Base-by-base conservation (phyloP, 1,140 invertebrate genomes). In the Sitophilus oryzae region DNA sequence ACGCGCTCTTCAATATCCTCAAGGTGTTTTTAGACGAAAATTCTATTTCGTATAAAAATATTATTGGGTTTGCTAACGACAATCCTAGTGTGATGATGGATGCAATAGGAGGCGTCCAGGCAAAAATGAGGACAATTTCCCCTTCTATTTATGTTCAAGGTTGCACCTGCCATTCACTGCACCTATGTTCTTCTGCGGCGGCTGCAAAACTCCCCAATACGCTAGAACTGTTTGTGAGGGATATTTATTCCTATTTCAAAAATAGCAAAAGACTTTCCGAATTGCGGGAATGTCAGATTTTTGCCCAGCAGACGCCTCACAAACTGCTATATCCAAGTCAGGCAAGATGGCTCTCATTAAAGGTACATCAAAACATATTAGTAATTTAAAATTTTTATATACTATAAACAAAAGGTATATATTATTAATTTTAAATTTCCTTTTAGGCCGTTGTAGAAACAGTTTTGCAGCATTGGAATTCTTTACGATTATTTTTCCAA, bases 321-420 rank as follows among this genome's bases (percentile, higher is more conserved):
- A 49, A 38, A 20, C 9, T 49, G 20, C 46, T 49, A 15, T 34
- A 49, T 49, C 23, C 30, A 4, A 18, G 14, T 36, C 46, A 49
- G 19, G 37, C 46, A 1, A 49, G 46, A 49, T 49, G 46, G 30
- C 46, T 49, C 14, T 49, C 46, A 19, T 36, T 49, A 49, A n/a
- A 49, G 25, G 46, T 49, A 49, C n/a, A n/a, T n/a, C n/a, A n/a
- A n/a, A n/a, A n/a, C n/a, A n/a, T n/a, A n/a, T n/a, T n/a, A n/a
- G n/a, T n/a, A n/a, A n/a, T n/a, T n/a, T n/a, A n/a, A n/a, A n/a
- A n/a, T n/a, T n/a, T n/a, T n/a, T n/a, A n/a, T n/a, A n/a, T n/a
- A n/a, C n/a, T n/a, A n/a, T n/a, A n/a, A n/a, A n/a, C n/a, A n/a
- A n/a, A n/a, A n/a, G n/a, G n/a, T n/a, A n/a, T n/a, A n/a, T n/a